These are phyloP conservation scores for Tamias sibiricus DNA, from an alignment of 2,113 vertebrate species.

Conservation along the genomic window DNA sequence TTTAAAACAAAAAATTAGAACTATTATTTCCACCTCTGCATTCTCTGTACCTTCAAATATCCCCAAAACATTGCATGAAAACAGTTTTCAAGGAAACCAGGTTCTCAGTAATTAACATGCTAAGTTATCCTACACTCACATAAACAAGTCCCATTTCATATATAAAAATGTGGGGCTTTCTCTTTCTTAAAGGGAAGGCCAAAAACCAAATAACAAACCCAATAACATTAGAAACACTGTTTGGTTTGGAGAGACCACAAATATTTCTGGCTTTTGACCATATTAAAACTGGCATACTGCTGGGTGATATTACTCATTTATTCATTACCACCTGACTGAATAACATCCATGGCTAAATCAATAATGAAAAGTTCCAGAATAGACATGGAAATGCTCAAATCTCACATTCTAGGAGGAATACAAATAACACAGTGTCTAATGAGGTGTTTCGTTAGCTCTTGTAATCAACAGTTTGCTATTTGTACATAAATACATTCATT, in stretches of 20 bases:
- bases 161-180: slow-evolving; percentile 61
- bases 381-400: slow-evolving; percentile 69
- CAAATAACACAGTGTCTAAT: slow-evolving; percentile 58
- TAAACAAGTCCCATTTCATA: slow-evolving; percentile 56
- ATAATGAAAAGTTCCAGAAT: slow-evolving; percentile 66
- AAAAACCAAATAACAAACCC: slow-evolving; percentile 52
- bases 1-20: slow-evolving; percentile 21
- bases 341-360: slow-evolving; percentile 70
- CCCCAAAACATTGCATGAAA: slow-evolving; percentile 1
- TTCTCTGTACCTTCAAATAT: slow-evolving; percentile 31
- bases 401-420: slow-evolving; percentile 69
- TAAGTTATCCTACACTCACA: slow-evolving; percentile 50
- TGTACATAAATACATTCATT: slow-evolving; percentile 48
- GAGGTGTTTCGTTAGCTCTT: slow-evolving; percentile 37
- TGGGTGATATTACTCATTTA: slow-evolving; percentile 75
- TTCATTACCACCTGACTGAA: slow-evolving; percentile 73
- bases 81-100: not conserved
- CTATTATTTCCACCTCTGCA: not conserved
- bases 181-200: slow-evolving; percentile 57
- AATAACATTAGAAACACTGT: slow-evolving; percentile 74
- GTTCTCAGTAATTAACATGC: slow-evolving; percentile 21
- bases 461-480: not conserved
- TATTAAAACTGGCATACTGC: slow-evolving; percentile 67
- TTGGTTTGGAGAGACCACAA: slow-evolving; percentile 80
- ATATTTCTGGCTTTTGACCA: slow-evolving; percentile 66